These are phyloP conservation scores for Cotesia vestalis DNA, from an alignment of 1,140 invertebrate species.

Conservation along the genomic window DNA sequence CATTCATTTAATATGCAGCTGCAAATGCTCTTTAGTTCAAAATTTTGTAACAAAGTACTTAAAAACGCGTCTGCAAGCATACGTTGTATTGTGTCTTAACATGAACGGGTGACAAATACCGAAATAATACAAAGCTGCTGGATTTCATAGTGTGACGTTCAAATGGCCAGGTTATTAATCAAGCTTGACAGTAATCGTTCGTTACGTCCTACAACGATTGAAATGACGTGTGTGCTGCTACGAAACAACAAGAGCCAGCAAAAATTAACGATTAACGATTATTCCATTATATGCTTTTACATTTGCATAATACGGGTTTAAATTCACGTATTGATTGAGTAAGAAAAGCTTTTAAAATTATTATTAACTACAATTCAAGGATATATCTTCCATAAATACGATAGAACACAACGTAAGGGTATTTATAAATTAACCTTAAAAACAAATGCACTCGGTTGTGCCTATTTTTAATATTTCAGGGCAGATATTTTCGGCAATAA, in stretches of 20 bases:
- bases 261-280: conserved; percentile 22
- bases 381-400: too few relatives aligned
- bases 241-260: conserved; percentile 1
- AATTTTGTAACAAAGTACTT: too few relatives aligned
- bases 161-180: conserved; percentile 27
- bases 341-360: too few relatives aligned
- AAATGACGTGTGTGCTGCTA: conserved; percentile 11
- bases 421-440: too few relatives aligned
- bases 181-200: conserved; percentile 20
- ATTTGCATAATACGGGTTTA: not conserved
- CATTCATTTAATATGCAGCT: too few relatives aligned
- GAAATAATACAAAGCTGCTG: conserved; percentile 19
- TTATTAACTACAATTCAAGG: too few relatives aligned
- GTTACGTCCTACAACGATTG: conserved; percentile 13
- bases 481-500: too few relatives aligned
- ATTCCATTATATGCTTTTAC: not conserved
- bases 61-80: too few relatives aligned
- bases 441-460: too few relatives aligned
- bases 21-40: too few relatives aligned
- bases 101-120: not conserved
- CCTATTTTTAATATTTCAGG: too few relatives aligned
- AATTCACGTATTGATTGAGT: not conserved
- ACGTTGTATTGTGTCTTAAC: not conserved
- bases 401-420: too few relatives aligned
- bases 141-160: conserved; percentile 18